Evolutionary conservation across 1,140 invertebrate species (phyloP).

Genomic region (Lepidurus couesii): DNA sequence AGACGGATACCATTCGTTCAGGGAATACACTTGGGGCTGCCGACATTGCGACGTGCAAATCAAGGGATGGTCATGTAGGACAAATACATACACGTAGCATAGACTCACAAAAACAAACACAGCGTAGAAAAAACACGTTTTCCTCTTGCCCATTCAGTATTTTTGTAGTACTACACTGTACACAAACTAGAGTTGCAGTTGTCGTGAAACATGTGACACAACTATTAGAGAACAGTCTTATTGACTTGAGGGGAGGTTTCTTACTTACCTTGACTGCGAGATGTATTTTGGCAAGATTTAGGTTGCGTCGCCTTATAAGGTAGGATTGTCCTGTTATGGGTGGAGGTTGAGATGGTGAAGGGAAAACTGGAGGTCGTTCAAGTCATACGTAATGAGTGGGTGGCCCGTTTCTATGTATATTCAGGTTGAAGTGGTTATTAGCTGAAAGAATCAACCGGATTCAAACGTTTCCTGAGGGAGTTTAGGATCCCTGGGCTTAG

Average conservation of each 20-base stretch:
- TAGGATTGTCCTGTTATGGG: background rate
- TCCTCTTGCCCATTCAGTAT: background rate
- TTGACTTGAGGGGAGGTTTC: background rate
- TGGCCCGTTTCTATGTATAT: background rate
- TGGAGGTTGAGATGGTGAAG: background rate
- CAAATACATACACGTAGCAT: background rate
- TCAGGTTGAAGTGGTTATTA: too few relatives aligned
- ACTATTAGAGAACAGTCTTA: background rate
- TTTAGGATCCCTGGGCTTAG: too few relatives aligned
- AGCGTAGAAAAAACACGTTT: background rate
- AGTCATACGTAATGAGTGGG: background rate
- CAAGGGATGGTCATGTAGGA: background rate
- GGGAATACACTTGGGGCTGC: background rate
- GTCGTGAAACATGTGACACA: background rate
- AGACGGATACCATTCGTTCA: slow-evolving; percentile 4
- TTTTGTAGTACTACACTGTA: background rate
- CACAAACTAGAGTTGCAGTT: background rate
- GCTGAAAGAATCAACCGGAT: too few relatives aligned
- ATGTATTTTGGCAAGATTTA: background rate
- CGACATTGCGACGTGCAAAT: background rate
- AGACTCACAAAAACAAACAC: background rate
- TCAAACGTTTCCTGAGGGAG: too few relatives aligned
- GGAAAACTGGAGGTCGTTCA: background rate
- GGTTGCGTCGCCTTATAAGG: slow-evolving; percentile 2
- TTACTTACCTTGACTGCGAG: background rate